Percentiles rank a stretch among this genome's conserved stretches.
These are phyloP conservation scores for Epinephelus malabaricus DNA, from an alignment of 2,797 vertebrate species.

Conservation along the genomic window DNA sequence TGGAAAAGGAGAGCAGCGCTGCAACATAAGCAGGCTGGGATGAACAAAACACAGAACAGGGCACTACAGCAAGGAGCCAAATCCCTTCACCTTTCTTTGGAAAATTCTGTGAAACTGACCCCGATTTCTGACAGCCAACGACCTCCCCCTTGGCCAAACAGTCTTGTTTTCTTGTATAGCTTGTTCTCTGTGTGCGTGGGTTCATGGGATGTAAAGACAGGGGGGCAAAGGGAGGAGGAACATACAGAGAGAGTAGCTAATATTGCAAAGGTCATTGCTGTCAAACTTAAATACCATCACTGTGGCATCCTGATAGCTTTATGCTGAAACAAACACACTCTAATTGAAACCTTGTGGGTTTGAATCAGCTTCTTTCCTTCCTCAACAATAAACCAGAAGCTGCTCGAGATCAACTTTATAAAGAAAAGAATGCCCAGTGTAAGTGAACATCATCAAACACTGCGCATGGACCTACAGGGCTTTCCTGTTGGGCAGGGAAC, in stretches of 20 bases:
- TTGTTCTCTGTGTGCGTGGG: background rate
- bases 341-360: slow-evolving; percentile 8
- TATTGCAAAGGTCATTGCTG: slow-evolving; percentile 11
- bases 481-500: slow-evolving; percentile 42
- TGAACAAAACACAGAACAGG: background rate
- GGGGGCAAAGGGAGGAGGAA: background rate
- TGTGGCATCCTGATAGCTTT: slow-evolving; percentile 1
- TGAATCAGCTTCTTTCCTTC: background rate
- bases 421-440: background rate
- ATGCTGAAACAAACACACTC: slow-evolving; percentile 1
- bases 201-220: background rate
- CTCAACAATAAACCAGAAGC: slow-evolving; percentile 3
- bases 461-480: slow-evolving; percentile 10
- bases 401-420: background rate
- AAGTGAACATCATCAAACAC: background rate
- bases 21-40: background rate
- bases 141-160: slow-evolving; percentile 1
- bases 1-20: background rate
- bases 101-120: slow-evolving; percentile 17
- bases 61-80: background rate
- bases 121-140: background rate
- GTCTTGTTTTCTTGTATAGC: slow-evolving; percentile 3
- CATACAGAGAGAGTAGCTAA: slow-evolving; percentile 7
- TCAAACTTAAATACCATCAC: slow-evolving; percentile 19
- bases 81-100: background rate